A percentile compares a stretch with the other conserved stretches of the same genome.
Evolutionary conservation across 1,140 invertebrate genomes (phyloP).

Genomic region (Drosophila paulistorum): DNA sequence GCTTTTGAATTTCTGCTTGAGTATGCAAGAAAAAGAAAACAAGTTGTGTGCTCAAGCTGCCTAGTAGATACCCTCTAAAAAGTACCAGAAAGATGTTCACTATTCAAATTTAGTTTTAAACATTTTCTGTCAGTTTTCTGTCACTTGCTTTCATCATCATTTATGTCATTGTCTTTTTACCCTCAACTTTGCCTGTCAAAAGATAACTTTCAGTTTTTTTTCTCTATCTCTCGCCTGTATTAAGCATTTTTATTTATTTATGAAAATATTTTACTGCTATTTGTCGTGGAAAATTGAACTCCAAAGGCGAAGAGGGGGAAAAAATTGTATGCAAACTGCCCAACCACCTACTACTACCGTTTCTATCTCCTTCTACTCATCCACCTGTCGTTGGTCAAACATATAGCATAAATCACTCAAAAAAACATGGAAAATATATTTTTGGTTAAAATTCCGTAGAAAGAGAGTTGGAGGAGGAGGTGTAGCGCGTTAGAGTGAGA

Average conservation of each 20-base stretch:
- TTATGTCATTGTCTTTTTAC: background rate
- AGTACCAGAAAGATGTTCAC: background rate
- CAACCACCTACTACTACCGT: background rate
- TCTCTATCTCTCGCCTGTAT: constrained; percentile 24
- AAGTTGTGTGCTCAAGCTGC: constrained; percentile 27
- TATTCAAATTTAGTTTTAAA: background rate
- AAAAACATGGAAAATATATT: constrained; percentile 64
- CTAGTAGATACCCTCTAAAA: background rate
- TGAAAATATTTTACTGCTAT: constrained; percentile 30
- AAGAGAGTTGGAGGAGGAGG: background rate
- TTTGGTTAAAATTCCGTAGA: constrained; percentile 20
- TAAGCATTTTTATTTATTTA: constrained; percentile 42
- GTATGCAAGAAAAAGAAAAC: constrained; percentile 40
- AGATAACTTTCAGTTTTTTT: background rate
- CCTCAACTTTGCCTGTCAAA: constrained; percentile 26
- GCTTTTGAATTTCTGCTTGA: constrained; percentile 52
- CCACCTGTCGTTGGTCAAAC: constrained; percentile 60
- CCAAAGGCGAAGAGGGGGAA: constrained; percentile 7
- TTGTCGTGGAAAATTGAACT: constrained; percentile 33
- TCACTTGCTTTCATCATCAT: background rate
- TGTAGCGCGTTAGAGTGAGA: constrained; percentile 1
- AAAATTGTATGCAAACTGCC: constrained; percentile 29
- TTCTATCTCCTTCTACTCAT: constrained; percentile 19
- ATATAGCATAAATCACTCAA: constrained; percentile 71
- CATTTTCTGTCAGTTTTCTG: background rate